Base-by-base conservation (phyloP, 2,888 invertebrate species). In the Meghimatium bilineatum region DNA sequence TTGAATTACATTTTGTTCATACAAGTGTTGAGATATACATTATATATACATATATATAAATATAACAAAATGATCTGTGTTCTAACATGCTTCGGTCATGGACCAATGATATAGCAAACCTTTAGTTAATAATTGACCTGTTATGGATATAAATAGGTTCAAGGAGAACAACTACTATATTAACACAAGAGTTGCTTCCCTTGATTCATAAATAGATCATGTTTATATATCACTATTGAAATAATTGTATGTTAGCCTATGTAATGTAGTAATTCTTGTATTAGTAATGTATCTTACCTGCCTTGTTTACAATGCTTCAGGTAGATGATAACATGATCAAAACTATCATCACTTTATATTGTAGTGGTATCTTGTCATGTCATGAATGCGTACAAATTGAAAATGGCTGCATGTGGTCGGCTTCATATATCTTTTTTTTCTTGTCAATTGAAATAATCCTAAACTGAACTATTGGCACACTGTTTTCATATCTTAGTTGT, bases 1-100 rank as follows among this genome's bases (percentile, higher is more conserved):
- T 74, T 52, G 17, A 8, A 52, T 20, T 74, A 49, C 74, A 74
- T 74, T 49, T 74, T 74, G 52, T 74, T 74, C 52, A 49, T 32
- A 74, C 74, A 32, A 29, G 49, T 49, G 52, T 52, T 74, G 52
- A 74, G 52, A 52, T 52, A 52, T 52, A 52, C 23, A 23, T 6
- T 69, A 26, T 44, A 71, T 71, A 38, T 66, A 67, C 17, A 67
- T 66, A 56, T 66, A 66, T 66, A 38, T 71, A 32, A 32, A 20
- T 71, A 71, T 6, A 38, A 36, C 23, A 44, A 44, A 44, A 38
- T 38, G 36, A 71, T 71, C 38, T 71, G 71, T 71, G 14, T 52
- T 74, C 32, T 74, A 26, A 52, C 29, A 52, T 52, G 17, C 32
- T 74, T 17, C 29, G 74, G 74, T 49, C 74, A 74, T 2, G 52